Evolutionary conservation across 2,888 invertebrate genomes (phyloP).

Genomic region (Buathra laborator): DNA sequence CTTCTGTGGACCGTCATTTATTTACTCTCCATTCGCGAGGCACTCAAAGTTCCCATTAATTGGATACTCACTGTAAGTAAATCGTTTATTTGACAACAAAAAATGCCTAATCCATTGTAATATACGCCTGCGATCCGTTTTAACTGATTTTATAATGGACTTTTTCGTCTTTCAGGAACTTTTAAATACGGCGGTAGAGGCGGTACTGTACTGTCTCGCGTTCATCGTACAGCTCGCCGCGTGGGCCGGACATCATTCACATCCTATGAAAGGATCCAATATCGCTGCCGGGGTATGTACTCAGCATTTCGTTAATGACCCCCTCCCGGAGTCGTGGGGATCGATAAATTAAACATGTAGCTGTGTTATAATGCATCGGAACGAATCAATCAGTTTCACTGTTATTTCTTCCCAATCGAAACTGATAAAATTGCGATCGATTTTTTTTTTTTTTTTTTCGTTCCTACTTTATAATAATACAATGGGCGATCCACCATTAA

Average conservation of each 20-base stretch:
- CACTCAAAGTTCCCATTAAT: constrained; percentile 91
- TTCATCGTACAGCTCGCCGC: constrained; percentile 92
- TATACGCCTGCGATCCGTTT: background rate
- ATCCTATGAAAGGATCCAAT: constrained; percentile 85
- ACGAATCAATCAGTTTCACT: too few relatives aligned
- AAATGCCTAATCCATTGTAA: background rate
- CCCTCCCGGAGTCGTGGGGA: too few relatives aligned
- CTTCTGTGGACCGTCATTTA: constrained; percentile 93
- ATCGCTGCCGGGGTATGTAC: constrained; percentile 92
- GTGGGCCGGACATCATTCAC: constrained; percentile 85
- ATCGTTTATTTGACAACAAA: background rate
- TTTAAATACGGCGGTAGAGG: constrained; percentile 90
- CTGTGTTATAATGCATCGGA: too few relatives aligned
- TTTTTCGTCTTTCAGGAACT: constrained; percentile 89
- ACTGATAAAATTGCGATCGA: too few relatives aligned
- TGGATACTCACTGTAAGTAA: constrained; percentile 93
- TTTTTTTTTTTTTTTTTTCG: too few relatives aligned
- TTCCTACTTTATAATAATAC: too few relatives aligned
- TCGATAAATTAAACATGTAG: too few relatives aligned
- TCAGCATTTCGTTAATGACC: background rate
- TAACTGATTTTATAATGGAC: constrained; percentile 45
- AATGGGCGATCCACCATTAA: too few relatives aligned
- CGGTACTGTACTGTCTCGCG: constrained; percentile 91
- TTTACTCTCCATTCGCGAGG: constrained; percentile 92
- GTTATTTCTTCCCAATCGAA: too few relatives aligned